phyloP scores from a whole-genome alignment of 2,888 invertebrate species.

The Neocrepidodera transversa region DNA sequence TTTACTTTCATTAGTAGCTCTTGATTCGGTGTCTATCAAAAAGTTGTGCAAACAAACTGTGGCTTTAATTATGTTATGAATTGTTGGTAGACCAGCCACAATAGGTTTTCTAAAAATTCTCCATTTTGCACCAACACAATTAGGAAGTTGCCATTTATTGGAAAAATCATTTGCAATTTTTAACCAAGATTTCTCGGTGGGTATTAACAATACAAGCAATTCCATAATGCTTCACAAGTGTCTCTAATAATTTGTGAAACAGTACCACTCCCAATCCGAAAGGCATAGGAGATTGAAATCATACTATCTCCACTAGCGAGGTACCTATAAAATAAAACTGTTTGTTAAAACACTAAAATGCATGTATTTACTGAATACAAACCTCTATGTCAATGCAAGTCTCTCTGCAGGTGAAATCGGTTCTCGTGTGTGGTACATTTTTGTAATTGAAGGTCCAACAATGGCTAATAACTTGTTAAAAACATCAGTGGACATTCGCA shows the following conservation, averaged over 20 bases:
- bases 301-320: constrained; percentile 16
- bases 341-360: not conserved
- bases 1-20: not conserved
- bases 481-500: too few relatives aligned
- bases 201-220: not conserved
- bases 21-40: constrained; percentile 1
- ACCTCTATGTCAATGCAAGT: constrained; percentile 3
- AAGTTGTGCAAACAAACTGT: constrained; percentile 22
- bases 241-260: constrained; percentile 21
- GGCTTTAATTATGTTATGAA: constrained; percentile 11
- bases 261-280: constrained; percentile 12
- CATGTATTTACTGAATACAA: constrained; percentile 1
- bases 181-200: not conserved
- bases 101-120: constrained; percentile 15
- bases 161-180: not conserved
- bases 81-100: constrained; percentile 1
- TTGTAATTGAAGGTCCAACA: constrained; percentile 9
- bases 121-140: not conserved
- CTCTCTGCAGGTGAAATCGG: constrained; percentile 6
- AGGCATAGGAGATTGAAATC: constrained; percentile 7
- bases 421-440: not conserved
- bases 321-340: constrained; percentile 11
- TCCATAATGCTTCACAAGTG: constrained; percentile 21
- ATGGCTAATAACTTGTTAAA: constrained; percentile 14
- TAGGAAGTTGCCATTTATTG: not conserved